These are phyloP conservation scores for Mixornis gularis DNA, from an alignment of 2,113 vertebrate species.

Conservation along the genomic window DNA sequence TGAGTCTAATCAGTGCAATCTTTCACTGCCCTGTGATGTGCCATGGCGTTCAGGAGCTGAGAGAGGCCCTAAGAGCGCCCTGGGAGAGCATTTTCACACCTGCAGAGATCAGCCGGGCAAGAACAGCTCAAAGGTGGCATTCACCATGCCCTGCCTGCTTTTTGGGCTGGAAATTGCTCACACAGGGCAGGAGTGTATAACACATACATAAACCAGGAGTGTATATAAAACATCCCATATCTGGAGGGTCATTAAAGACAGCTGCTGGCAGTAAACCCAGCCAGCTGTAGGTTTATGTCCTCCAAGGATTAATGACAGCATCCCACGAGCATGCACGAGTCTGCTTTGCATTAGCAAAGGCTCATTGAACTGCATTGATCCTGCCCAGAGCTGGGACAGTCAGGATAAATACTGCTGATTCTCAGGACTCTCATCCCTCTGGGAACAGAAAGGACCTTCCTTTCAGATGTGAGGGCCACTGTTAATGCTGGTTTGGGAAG, in stretches of 20 bases:
- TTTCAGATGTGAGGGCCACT: background rate
- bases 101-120: background rate
- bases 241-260: background rate
- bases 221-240: background rate
- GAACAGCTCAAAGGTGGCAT: background rate
- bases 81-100: background rate
- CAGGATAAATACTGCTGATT: background rate
- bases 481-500: background rate
- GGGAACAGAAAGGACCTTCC: background rate
- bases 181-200: background rate
- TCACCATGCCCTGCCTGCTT: background rate
- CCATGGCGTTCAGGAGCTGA: background rate
- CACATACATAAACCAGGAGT: background rate
- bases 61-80: background rate
- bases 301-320: background rate
- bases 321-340: background rate
- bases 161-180: background rate
- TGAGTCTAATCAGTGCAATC: background rate
- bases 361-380: background rate
- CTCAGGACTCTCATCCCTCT: background rate
- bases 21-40: background rate
- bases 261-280: background rate
- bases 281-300: background rate
- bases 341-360: constrained; percentile 35
- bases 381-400: background rate